Percentiles rank a stretch among this genome's conserved stretches.
These are phyloP conservation scores for Fringilla coelebs DNA, from an alignment of 2,797 vertebrate genomes.

Conservation along the genomic window DNA sequence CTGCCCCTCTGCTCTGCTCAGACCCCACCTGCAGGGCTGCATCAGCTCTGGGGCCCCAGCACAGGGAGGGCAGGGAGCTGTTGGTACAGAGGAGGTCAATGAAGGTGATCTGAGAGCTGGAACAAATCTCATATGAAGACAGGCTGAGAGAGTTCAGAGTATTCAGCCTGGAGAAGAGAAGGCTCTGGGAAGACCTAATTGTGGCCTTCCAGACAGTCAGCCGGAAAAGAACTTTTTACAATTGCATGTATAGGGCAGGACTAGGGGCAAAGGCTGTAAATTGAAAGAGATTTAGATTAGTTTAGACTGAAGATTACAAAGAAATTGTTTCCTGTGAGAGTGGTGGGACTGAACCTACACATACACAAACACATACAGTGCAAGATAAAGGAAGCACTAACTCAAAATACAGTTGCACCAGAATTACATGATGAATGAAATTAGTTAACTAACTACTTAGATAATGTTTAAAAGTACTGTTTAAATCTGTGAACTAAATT, in stretches of 20 bases:
- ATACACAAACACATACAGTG: not conserved
- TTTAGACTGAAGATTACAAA: not conserved
- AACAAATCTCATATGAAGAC: not conserved
- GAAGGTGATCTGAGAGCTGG: no score
- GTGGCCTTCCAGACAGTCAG: not conserved
- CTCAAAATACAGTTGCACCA: not conserved
- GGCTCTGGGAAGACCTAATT: not conserved
- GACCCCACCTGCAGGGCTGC: not conserved
- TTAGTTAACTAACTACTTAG: not conserved
- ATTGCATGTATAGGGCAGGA: not conserved
- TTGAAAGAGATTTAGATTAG: not conserved
- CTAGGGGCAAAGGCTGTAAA: not conserved
- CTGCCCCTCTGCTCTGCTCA: not conserved
- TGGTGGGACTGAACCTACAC: not conserved
- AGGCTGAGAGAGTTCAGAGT: not conserved
- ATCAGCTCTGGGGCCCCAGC: not conserved
- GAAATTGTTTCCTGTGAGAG: not conserved
- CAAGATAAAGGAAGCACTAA: not conserved
- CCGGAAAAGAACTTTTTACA: not conserved
- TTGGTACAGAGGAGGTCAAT: fast-evolving
- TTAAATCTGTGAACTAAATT: not conserved
- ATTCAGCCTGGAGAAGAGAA: not conserved
- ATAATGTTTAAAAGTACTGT: not conserved
- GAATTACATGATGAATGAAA: not conserved
- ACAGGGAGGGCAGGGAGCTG: not conserved